Conservation (phyloP, 2,888 invertebrate genomes). For the Spisula solida region DNA sequence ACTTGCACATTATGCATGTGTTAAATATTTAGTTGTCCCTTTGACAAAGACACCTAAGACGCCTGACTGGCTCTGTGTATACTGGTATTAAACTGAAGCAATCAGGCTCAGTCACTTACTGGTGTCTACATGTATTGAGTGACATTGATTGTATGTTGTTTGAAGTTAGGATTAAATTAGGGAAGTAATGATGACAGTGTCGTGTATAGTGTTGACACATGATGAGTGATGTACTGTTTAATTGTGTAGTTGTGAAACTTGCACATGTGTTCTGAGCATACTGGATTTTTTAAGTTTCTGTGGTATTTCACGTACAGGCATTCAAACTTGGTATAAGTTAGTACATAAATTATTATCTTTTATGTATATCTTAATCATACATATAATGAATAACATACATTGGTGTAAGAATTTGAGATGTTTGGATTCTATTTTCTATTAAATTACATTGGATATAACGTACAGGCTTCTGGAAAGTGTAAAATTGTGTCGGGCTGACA, state of each 20-base stretch:
- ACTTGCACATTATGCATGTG: not conserved
- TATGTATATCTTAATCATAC: not conserved
- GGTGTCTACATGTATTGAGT: not conserved
- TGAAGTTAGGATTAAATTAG: not conserved
- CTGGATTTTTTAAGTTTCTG: not conserved
- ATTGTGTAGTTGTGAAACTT: not conserved
- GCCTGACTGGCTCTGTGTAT: not conserved
- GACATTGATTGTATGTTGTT: constrained; percentile 3
- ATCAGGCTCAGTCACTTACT: not conserved
- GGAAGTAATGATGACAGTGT: not conserved
- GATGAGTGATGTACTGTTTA: not conserved
- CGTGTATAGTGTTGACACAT: too few relatives aligned
- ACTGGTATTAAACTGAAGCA: not conserved
- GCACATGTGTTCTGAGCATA: not conserved
- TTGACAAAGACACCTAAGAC: not conserved
- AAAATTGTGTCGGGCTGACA: too few relatives aligned
- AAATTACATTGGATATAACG: too few relatives aligned
- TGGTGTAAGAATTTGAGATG: too few relatives aligned
- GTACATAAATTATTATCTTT: not conserved
- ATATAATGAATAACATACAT: too few relatives aligned
- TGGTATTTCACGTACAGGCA: not conserved
- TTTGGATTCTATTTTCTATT: too few relatives aligned
- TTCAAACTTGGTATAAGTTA: not conserved
- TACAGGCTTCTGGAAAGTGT: too few relatives aligned
- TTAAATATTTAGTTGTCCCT: not conserved